These are phyloP conservation scores for Calephelis nemesis DNA, from an alignment of 1,140 invertebrate species.

Conservation along the genomic window DNA sequence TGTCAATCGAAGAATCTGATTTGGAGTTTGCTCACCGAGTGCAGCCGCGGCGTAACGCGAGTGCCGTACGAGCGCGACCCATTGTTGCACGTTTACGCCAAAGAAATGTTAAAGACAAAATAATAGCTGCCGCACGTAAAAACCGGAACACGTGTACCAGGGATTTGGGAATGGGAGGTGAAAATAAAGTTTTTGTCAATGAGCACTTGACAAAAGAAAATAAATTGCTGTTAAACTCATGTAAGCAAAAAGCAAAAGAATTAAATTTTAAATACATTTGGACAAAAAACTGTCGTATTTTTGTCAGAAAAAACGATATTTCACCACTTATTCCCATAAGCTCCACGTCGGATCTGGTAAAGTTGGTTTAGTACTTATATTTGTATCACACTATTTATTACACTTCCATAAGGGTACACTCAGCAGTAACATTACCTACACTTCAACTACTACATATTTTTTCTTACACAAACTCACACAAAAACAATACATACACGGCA, in stretches of 20 bases:
- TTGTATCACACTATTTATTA: neutral
- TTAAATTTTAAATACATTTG: constrained; percentile 19
- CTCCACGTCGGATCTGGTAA: neutral
- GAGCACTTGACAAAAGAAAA: constrained; percentile 25
- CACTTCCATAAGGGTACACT: neutral
- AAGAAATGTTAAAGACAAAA: constrained; percentile 23
- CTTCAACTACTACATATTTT: neutral
- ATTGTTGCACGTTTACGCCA: constrained; percentile 27
- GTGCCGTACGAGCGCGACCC: constrained; percentile 18
- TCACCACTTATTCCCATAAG: constrained; percentile 14
- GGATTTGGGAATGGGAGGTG: constrained; percentile 24
- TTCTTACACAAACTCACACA: neutral
- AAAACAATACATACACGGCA: neutral
- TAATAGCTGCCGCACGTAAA: constrained; percentile 26
- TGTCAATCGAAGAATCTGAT: constrained; percentile 4
- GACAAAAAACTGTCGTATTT: constrained; percentile 29
- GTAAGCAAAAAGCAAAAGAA: constrained; percentile 23
- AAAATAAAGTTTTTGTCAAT: constrained; percentile 24
- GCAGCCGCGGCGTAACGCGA: constrained; percentile 21
- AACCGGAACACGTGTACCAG: constrained; percentile 20
- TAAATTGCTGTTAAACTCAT: constrained; percentile 20
- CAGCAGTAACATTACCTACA: neutral
- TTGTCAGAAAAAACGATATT: constrained; percentile 19
- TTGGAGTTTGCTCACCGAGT: constrained; percentile 31
- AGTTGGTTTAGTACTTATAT: neutral